Evolutionary conservation across 2,113 vertebrate genomes (phyloP), one percentile per base, ranked within the genome.

Genomic region (Semicossyphus pulcher): DNA sequence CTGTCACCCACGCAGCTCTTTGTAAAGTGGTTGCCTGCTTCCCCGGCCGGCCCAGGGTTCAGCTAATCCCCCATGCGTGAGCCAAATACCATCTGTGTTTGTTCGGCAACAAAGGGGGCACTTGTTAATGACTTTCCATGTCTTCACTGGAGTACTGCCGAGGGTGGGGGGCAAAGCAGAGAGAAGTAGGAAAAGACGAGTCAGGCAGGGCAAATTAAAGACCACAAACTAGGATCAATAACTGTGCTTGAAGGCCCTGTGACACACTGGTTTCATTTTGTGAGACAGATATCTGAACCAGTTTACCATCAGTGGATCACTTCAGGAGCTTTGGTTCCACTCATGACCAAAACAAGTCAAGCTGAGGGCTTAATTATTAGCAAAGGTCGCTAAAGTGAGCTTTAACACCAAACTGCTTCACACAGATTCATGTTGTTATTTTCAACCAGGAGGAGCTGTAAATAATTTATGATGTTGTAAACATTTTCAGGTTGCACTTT

Each of bases 71-170:
- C 89, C 90, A 85, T 91, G 86, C 92, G 91, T 90, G 92, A 94
- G 92, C 90, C 92, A 93, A 95, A 94, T 91, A 92, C 88, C 93
- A 94, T 91, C 92, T 94, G 88, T 93, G 90, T 90, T 86, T 94
- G 90, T 92, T 93, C 83, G 82, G 91, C 90, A 92, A 95, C 92
- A 95, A 95, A 95, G 86, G 79, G 88, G 90, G 77, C 86, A 92
- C 89, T 94, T 95, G 93, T 94, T 94, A 92, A 88, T 92, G 93
- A 90, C 88, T 94, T 88, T 90, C 32, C 88, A 91, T 94, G 94
- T 93, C 88, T 93, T 92, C 91, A 86, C 89, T 90, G 86, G 85
- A 91, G 91, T 71, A 89, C 79, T 51, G 76, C 82, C 52, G 64
- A 80, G 76, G 61, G 77, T 62, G 51, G 47, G 51, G 71, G 28